Percentiles rank a stretch among this genome's conserved stretches.
phyloP scores from a whole-genome alignment of 53 echinoderm and acorn worm species.

The Hippasteria phrygiana region DNA sequence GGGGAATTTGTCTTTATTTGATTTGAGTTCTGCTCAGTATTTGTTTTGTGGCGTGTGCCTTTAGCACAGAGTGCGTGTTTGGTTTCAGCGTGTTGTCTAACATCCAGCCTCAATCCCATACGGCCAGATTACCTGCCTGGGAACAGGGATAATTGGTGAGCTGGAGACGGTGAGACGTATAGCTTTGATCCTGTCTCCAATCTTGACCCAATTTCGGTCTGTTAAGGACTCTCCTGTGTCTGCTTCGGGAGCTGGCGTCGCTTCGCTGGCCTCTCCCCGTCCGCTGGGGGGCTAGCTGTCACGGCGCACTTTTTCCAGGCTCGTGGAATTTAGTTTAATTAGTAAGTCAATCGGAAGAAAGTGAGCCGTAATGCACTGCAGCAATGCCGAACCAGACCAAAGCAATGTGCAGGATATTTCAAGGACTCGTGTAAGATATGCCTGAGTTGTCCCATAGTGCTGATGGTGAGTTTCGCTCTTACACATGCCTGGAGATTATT shows the following conservation, averaged over 20 bases:
- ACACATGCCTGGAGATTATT: too few relatives aligned
- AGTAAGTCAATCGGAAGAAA: background rate
- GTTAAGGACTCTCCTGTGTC: slow-evolving; percentile 44
- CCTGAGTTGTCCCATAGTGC: too few relatives aligned
- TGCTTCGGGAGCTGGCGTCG: background rate
- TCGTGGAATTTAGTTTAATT: background rate
- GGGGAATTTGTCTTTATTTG: too few relatives aligned
- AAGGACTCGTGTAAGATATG: too few relatives aligned
- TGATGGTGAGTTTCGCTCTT: too few relatives aligned
- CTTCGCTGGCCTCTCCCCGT: background rate
- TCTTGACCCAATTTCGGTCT: slow-evolving; percentile 49
- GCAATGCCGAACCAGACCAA: background rate
- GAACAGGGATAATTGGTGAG: slow-evolving; percentile 29
- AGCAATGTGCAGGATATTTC: too few relatives aligned
- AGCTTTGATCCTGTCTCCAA: background rate
- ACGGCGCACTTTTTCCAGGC: background rate
- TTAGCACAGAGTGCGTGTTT: background rate
- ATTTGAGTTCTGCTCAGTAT: too few relatives aligned
- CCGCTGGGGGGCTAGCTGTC: background rate
- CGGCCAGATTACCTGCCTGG: slow-evolving; percentile 21
- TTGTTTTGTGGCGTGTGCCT: background rate
- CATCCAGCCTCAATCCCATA: background rate
- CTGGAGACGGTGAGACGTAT: slow-evolving; percentile 23
- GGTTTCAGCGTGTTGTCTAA: background rate
- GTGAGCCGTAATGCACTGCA: background rate